Base-by-base conservation (phyloP, 2,888 invertebrate species). In the Beris morrisii region DNA sequence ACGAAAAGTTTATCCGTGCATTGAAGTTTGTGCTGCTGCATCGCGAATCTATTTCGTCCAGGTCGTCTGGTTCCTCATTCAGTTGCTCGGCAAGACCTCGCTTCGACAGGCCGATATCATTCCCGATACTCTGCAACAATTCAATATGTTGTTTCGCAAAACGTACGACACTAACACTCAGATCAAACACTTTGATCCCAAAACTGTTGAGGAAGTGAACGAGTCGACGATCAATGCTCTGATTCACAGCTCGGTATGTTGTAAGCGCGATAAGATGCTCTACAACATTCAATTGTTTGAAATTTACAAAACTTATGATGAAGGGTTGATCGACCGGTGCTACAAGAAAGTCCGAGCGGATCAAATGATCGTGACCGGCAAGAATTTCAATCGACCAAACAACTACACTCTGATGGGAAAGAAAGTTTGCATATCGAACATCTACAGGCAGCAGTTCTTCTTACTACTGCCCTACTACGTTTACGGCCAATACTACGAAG, bases 271-370 rank as follows among this genome's bases (percentile, higher is more conserved):
- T 71, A 86, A 87, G 73, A 83, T 84, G 1, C 84, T 85, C 0
- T 86, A 86, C 77, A 84, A 86, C 0, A 84, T 86, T 71, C 88
- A 89, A 70, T 81, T 91, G 68, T 89, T 87, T 72, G 85, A 86
- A 73, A 84, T 91, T 13, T 90, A 90, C 73, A 88, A 88, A 71
- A 87, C 87, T 70, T 92, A 88, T 77, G 85, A 88, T 0, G 90
- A 92, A 70, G 80, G 82, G 31, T 74, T 88, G 5, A 78, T 92
- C 4, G 81, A 85, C 59, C 79, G 81, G 0, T 87, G 88, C 0
- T 84, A 90, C 73, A 77, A 79, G 4, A 84, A 86, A 72, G 83
- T 90, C 46, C 82, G 86, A 7, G 72, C 79, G 0, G 85, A 86
- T 71, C 84, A 86, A 38, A 81, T 90, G 74, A 83, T 89, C 9